phyloP scores from a whole-genome alignment of 2,888 invertebrate species.

The Euzophera pinguis region DNA sequence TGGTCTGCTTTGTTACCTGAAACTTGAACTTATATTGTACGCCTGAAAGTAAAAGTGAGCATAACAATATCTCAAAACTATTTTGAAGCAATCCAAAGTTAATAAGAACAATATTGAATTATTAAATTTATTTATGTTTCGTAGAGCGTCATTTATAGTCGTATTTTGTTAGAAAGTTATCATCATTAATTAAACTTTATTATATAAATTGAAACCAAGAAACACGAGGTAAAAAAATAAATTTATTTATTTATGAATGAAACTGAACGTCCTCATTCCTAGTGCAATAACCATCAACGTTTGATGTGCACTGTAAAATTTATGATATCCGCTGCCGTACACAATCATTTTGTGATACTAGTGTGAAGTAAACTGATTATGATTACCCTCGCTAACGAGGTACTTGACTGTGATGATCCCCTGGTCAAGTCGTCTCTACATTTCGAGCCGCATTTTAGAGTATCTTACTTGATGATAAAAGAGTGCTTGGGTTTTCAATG shows the following conservation, averaged over 20 bases:
- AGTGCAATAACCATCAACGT: neutral
- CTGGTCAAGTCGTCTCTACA: neutral
- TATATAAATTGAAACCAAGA: too few relatives aligned
- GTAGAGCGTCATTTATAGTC: too few relatives aligned
- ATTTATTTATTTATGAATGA: too few relatives aligned
- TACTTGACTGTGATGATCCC: neutral
- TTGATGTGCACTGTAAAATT: neutral
- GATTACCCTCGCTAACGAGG: conserved; percentile 1
- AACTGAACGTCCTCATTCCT: too few relatives aligned
- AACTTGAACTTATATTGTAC: conserved; percentile 12
- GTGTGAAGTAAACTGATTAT: conserved; percentile 9
- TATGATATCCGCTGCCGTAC: conserved; percentile 6
- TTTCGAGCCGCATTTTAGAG: neutral
- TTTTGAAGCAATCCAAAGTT: too few relatives aligned
- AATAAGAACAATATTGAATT: neutral
- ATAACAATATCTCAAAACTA: too few relatives aligned
- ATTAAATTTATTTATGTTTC: too few relatives aligned
- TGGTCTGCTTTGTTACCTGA: neutral
- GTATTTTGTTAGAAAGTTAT: too few relatives aligned
- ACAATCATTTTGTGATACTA: neutral
- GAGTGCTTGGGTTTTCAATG: too few relatives aligned
- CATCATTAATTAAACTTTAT: too few relatives aligned
- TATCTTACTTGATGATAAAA: neutral
- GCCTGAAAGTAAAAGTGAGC: conserved; percentile 12
- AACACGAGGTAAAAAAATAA: too few relatives aligned